A percentile compares a stretch with the other conserved stretches of the same genome.
phyloP scores from a whole-genome alignment of 2,797 vertebrate genomes.

The Gallirallus australis region DNA sequence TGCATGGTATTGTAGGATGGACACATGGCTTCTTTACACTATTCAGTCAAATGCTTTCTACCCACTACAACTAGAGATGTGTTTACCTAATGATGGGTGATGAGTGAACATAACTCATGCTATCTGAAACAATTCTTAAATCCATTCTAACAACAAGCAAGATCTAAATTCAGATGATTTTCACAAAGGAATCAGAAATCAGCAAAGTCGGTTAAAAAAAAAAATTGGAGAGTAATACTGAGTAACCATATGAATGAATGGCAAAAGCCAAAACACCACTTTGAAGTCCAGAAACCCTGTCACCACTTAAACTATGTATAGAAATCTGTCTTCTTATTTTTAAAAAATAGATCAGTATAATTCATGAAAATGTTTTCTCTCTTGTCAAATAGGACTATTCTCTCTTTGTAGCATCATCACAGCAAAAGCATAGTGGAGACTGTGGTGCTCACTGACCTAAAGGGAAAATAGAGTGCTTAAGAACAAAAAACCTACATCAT shows the following conservation, averaged over 20 bases:
- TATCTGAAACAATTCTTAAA: neutral
- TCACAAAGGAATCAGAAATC: neutral
- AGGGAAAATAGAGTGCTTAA: neutral
- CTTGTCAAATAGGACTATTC: neutral
- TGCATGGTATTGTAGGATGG: neutral
- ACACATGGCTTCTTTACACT: neutral
- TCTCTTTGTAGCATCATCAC: neutral
- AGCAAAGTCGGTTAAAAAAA: neutral
- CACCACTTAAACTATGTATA: neutral
- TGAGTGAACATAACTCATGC: fast-evolving
- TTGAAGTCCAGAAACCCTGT: neutral
- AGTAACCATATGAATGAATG: neutral
- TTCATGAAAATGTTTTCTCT: neutral
- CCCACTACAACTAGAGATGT: neutral
- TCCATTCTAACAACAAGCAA: neutral
- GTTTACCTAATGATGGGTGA: neutral
- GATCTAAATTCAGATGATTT: neutral
- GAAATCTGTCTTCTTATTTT: neutral
- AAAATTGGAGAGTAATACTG: neutral
- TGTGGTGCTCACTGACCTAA: neutral
- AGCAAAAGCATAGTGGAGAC: neutral
- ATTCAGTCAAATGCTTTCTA: neutral
- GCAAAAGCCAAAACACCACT: neutral
- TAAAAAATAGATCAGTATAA: fast-evolving
- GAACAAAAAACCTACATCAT: neutral